Evolutionary conservation across 2,797 vertebrate genomes (phyloP).

Genomic region (Amazonetta brasiliensis): DNA sequence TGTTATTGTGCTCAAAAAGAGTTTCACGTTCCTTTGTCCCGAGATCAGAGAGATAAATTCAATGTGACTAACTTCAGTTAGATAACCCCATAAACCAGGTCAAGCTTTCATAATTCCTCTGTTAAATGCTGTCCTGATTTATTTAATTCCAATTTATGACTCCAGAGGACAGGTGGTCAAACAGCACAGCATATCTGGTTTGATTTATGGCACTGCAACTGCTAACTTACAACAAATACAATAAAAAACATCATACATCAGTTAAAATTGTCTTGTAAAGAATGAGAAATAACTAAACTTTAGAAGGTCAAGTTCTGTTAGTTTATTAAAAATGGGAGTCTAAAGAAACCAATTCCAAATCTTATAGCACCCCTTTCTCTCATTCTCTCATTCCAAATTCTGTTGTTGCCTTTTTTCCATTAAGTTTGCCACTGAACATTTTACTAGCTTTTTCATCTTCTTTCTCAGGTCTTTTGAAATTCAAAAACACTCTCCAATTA

Average conservation of each 20-base stretch:
- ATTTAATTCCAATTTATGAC: conserved; percentile 13
- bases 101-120: conserved; percentile 38
- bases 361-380: not conserved
- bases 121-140: conserved; percentile 8
- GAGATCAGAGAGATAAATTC: not conserved
- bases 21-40: not conserved
- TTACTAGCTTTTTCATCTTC: not conserved
- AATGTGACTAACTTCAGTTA: conserved; percentile 23
- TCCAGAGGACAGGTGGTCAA: conserved; percentile 19
- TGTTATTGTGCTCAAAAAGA: not conserved
- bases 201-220: conserved; percentile 27
- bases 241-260: not conserved
- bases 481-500: not conserved
- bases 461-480: not conserved
- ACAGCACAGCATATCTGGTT: not conserved
- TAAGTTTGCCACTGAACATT: not conserved
- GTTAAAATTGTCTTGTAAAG: not conserved
- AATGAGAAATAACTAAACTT: not conserved
- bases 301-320: not conserved
- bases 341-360: not conserved
- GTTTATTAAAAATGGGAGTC: not conserved
- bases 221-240: conserved; percentile 1
- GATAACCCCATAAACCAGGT: conserved; percentile 15
- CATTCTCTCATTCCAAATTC: not conserved
- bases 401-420: not conserved